Evolutionary conservation across 2,888 invertebrate genomes (phyloP).

Genomic region (Drosophila paracracens): DNA sequence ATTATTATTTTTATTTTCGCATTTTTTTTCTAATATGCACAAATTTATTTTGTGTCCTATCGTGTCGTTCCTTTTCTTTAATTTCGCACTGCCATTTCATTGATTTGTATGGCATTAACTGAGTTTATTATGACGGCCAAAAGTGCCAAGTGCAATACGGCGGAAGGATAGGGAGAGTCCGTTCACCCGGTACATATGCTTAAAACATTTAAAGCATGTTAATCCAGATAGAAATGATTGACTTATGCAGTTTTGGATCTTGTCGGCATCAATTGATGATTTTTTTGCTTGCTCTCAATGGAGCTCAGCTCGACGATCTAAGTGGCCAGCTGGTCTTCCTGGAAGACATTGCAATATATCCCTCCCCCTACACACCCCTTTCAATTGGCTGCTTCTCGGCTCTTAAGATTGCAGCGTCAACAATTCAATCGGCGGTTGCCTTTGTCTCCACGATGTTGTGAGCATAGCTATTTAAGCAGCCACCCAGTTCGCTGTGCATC

Average conservation of each 20-base stretch:
- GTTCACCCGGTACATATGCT: slow-evolving; percentile 20
- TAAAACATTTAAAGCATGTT: slow-evolving; percentile 25
- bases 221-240: slow-evolving; percentile 21
- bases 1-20: slow-evolving; percentile 19
- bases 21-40: slow-evolving; percentile 58
- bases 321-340: slow-evolving; percentile 26
- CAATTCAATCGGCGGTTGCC: slow-evolving; percentile 44
- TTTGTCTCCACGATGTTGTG: slow-evolving; percentile 11
- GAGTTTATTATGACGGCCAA: slow-evolving; percentile 59
- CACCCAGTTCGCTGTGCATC: slow-evolving; percentile 37
- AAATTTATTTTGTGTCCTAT: slow-evolving; percentile 42
- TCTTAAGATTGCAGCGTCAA: slow-evolving; percentile 38
- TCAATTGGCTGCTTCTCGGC: neutral
- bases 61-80: slow-evolving; percentile 1
- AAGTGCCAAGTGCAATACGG: slow-evolving; percentile 63
- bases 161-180: neutral
- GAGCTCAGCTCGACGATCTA: neutral
- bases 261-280: slow-evolving; percentile 35
- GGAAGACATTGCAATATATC: slow-evolving; percentile 30
- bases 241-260: slow-evolving; percentile 29
- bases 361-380: neutral
- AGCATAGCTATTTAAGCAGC: slow-evolving; percentile 25
- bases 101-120: slow-evolving; percentile 44
- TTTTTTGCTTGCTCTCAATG: neutral
- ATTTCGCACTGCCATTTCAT: slow-evolving; percentile 24